Evolutionary conservation across 2,797 vertebrate genomes (phyloP).

Genomic region (Cynopterus sphinx): DNA sequence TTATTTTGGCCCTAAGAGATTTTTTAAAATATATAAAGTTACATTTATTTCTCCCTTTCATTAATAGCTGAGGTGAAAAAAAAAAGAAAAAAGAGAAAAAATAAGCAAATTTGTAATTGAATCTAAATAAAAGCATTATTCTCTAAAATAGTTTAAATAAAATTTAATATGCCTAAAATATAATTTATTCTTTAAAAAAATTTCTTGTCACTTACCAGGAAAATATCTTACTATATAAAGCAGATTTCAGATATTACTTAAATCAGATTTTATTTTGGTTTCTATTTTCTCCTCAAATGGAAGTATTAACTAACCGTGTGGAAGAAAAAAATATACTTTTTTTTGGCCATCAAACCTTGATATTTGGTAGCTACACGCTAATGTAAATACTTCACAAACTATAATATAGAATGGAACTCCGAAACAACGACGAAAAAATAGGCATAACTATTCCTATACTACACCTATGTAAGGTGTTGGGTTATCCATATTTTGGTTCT

Average conservation of each 20-base stretch:
- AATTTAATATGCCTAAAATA: not conserved
- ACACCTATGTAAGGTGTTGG: not conserved
- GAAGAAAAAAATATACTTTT: not conserved
- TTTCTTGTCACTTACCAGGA: not conserved
- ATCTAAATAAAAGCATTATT: not conserved
- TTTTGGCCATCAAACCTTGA: not conserved
- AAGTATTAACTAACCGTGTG: not conserved
- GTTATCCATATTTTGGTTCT: slow-evolving; percentile 46
- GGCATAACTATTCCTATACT: not conserved
- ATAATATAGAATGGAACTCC: not conserved
- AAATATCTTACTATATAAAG: not conserved
- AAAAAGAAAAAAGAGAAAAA: not conserved
- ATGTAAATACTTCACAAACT: not conserved
- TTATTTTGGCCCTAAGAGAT: not conserved
- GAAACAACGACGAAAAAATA: not conserved
- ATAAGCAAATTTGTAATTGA: not conserved
- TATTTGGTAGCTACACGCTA: not conserved
- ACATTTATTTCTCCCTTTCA: not conserved
- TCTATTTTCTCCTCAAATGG: not conserved
- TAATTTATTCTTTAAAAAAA: slow-evolving; percentile 30
- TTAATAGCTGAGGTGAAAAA: not conserved
- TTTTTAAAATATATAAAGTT: slow-evolving; percentile 15
- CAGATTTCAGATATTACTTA: not conserved
- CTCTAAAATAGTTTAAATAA: not conserved
- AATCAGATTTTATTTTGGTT: not conserved